Conservation (phyloP, 2,113 vertebrate species). For the Hemichromis elongatus region DNA sequence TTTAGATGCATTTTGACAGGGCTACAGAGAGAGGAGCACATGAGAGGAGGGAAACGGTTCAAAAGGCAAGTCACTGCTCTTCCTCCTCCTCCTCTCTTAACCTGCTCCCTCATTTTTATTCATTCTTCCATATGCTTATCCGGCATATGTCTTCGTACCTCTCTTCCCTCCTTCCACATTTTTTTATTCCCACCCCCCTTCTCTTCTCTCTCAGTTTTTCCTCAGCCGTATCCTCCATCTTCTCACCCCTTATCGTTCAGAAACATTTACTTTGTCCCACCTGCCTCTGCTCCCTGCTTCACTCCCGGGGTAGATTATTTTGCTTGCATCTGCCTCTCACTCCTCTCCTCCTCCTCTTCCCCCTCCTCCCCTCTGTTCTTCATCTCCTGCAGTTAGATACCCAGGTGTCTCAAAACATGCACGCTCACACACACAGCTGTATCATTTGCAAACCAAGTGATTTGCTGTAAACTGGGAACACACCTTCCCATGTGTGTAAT, state of each 20-base stretch:
- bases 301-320: conserved; percentile 13
- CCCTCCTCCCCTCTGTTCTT: neutral
- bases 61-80: conserved; percentile 8
- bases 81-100: neutral
- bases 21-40: conserved; percentile 7
- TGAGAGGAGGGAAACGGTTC: conserved; percentile 31
- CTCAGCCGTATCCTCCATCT: neutral
- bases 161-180: neutral
- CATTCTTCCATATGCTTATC: conserved; percentile 42
- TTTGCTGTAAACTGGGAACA: conserved; percentile 14
- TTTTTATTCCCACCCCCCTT: neutral
- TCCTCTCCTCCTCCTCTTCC: neutral
- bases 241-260: neutral
- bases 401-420: conserved; percentile 29
- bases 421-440: conserved; percentile 16
- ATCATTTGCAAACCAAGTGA: conserved; percentile 25
- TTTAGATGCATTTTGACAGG: conserved; percentile 23
- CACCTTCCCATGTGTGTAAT: conserved; percentile 4
- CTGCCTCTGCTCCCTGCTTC: neutral
- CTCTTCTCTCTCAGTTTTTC: neutral
- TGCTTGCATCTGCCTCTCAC: conserved; percentile 2
- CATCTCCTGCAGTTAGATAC: conserved; percentile 10
- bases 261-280: neutral
- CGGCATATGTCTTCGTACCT: neutral
- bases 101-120: conserved; percentile 9